Base-by-base conservation (phyloP, 2,113 vertebrate species). In the human region DNA sequence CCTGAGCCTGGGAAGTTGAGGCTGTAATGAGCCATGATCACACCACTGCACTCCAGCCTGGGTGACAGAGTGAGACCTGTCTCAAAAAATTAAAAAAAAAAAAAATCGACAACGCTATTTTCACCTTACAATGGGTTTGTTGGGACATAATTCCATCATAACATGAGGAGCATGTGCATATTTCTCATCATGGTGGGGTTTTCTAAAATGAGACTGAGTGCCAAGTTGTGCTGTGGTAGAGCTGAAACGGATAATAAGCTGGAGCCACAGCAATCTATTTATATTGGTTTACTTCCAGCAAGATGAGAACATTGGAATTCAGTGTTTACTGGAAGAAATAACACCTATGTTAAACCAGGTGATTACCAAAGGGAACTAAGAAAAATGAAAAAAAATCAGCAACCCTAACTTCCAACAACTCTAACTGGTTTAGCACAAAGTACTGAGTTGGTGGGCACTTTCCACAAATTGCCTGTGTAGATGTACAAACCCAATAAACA, bases 291-390 rank as follows among this genome's bases (percentile, higher is more conserved):
- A 48, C n/a, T 95, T 83, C 48, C 79, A 89, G 75, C 84, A 84
- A 73, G 55, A 93, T 18, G 22, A 95, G 92, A 94, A 57, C 52
- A 32, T 27, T 83, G 20, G 43, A 84, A 20, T 48, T 93, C 45
- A 83, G 20, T 78, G 68, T 73, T 93, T 93, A 78, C 18, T 43
- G 57, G 40, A 78, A 97, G 91, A 97, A 94, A 87, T 45, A 91
- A 86, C 35, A 93, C 66, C 72, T 76, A 18, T 76, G 57, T 72
- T 92, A 79, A 93, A 57, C 12, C 45, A 96, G n/a, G 66, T 96
- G 68, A 25, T 80, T 80, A 80, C 68, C 20, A 23, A 48, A 80
- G 48, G 81, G 48, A 76, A 91, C 61, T 38, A 92, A 83, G 68
- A 52, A 93, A 85, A 93, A 45, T 9, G 6, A 5, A 6, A 52